Conservation (phyloP, 1,140 invertebrate species). For the Mylabris phalerata region DNA sequence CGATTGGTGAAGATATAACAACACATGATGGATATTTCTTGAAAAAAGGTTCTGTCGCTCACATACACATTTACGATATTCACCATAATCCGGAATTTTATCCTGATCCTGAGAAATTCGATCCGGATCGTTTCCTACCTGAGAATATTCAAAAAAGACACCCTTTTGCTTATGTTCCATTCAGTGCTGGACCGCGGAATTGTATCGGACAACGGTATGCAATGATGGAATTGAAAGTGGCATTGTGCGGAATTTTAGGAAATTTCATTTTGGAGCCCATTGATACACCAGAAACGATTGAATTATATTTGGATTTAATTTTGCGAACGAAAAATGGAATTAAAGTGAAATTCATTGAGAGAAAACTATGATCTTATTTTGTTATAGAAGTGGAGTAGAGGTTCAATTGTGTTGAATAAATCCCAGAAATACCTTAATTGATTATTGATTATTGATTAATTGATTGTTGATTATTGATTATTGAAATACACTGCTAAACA, state of each 20-base stretch:
- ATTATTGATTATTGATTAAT: no score
- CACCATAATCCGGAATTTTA: constrained; percentile 38
- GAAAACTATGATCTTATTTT: not conserved
- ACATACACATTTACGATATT: constrained; percentile 15
- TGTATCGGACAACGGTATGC: constrained; percentile 63
- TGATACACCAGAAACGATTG: constrained; percentile 24
- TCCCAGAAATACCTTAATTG: no score
- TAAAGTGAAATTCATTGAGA: constrained; percentile 24
- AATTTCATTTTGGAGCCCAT: constrained; percentile 49
- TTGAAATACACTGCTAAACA: no score
- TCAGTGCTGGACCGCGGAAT: constrained; percentile 60
- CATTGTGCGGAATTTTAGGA: constrained; percentile 59
- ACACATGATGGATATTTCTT: constrained; percentile 26
- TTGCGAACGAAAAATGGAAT: constrained; percentile 41
- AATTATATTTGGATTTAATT: constrained; percentile 35
- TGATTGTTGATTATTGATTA: no score
- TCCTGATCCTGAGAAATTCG: constrained; percentile 56
- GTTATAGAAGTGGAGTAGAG: no score
- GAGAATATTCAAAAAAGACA: constrained; percentile 46
- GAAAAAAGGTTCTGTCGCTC: not conserved
- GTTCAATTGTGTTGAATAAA: no score
- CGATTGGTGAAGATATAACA: constrained; percentile 45
- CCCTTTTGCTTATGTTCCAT: constrained; percentile 54
- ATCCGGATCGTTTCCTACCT: constrained; percentile 60
- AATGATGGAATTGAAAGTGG: constrained; percentile 65